Percentiles rank a stretch among this genome's conserved stretches.
Conservation (phyloP, 2,888 invertebrate genomes). For the Drosophila histrio region DNA sequence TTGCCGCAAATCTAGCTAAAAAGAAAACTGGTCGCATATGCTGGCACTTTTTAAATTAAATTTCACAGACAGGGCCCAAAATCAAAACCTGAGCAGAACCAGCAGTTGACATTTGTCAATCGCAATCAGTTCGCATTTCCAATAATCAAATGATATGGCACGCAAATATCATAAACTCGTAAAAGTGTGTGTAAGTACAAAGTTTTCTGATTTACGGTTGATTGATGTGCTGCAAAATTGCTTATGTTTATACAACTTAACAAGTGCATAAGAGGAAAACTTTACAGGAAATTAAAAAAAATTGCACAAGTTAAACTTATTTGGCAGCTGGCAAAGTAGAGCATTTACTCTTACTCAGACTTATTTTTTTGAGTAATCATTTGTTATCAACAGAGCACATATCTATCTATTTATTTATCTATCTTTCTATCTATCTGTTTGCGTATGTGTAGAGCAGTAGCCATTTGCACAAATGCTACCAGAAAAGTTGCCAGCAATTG, state of each 20-base stretch:
- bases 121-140: not conserved
- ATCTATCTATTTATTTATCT: constrained; percentile 21
- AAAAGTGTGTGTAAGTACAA: constrained; percentile 7
- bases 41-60: constrained; percentile 32
- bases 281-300: not conserved
- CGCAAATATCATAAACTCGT: constrained; percentile 32
- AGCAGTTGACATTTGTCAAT: constrained; percentile 8
- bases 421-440: constrained; percentile 1
- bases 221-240: constrained; percentile 47
- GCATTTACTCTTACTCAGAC: not conserved
- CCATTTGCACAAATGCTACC: constrained; percentile 54
- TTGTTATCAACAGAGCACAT: constrained; percentile 20
- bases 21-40: constrained; percentile 36
- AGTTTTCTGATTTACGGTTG: constrained; percentile 32
- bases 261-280: constrained; percentile 17
- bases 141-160: constrained; percentile 23
- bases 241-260: constrained; percentile 2
- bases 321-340: not conserved
- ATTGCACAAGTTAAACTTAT: not conserved
- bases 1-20: constrained; percentile 14
- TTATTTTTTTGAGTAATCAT: not conserved
- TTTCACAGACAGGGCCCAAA: constrained; percentile 2
- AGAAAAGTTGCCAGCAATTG: constrained; percentile 54
- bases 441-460: constrained; percentile 45
- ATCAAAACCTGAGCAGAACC: not conserved